Percentiles rank a stretch among this genome's conserved stretches.
Conservation (phyloP, 2,888 invertebrate genomes). For the Phymatocera aterrima region DNA sequence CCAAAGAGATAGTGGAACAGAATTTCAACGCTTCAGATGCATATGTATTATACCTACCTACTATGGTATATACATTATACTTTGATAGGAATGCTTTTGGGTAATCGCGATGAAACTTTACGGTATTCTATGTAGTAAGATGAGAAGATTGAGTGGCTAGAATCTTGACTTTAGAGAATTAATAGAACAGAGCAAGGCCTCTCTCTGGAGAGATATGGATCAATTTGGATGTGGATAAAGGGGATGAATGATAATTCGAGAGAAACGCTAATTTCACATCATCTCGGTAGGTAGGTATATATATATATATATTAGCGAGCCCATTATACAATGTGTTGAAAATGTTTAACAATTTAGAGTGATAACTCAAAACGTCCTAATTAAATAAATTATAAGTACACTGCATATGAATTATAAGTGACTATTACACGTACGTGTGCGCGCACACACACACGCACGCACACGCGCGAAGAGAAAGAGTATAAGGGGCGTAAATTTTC, state of each 20-base stretch:
- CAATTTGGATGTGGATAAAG: conserved; percentile 20
- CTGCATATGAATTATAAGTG: no score
- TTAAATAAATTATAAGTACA: no score
- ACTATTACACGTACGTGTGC: no score
- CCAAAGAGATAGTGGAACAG: background rate
- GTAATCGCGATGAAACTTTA: conserved; percentile 19
- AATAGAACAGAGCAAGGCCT: conserved; percentile 28
- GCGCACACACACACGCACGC: no score
- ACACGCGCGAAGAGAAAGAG: background rate
- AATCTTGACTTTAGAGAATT: conserved; percentile 14
- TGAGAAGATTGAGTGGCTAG: conserved; percentile 14
- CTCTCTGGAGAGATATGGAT: conserved; percentile 17
- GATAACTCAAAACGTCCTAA: no score
- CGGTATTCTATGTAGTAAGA: background rate
- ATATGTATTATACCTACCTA: background rate
- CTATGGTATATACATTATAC: background rate
- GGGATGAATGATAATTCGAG: background rate
- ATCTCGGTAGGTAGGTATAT: background rate
- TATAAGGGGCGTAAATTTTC: background rate
- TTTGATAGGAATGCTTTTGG: background rate
- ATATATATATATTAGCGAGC: background rate
- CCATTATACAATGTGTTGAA: no score
- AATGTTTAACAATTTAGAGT: no score
- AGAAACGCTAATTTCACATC: background rate
- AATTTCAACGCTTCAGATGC: background rate